Base-by-base conservation (phyloP, 30 jellyfish, hydroid and myxozoan species). In the Mastigias papua region DNA sequence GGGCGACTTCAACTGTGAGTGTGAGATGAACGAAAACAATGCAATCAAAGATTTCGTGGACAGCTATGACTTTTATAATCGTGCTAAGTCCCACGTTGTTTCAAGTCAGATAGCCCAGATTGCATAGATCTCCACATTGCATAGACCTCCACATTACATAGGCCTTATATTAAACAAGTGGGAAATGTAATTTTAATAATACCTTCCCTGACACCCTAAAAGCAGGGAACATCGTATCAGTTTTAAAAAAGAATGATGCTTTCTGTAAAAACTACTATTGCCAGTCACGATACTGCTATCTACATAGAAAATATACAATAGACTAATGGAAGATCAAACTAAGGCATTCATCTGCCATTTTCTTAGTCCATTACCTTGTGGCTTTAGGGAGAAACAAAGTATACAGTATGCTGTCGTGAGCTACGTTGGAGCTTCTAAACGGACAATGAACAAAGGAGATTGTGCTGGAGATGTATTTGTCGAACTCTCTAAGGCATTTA, bases 221-320 rank as follows among this genome's bases (percentile, higher is more conserved):
- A 69, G 60, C 76, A 2, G 80, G 61, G 8, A 61, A 69, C 16
- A 69, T 69, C 22, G 8, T 61, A 0, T 31, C 60, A 4, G 22
- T 69, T 9, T 73, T 11, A 15, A 37, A 73, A 46, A 2, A 73
- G 20, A 49, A 19, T 17, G 71, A 23, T 23, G 58, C 62, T 26
- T 54, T 49, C 62, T 8, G 22, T 11, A 77, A 77, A 73, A 49
- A 77, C 30, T n/a, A 51, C 30, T 50, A 77, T 28, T 4, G 22
- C 88, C 77, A 49, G 51, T 15, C 21, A 49, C 60, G 28, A 22
- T 77, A n/a, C 32, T 77, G 77, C 88, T 77, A 42, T 49, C 88
- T 0, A 16, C 62, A 25, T 77, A 58, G 4, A 49, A 77, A 28
- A 51, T 49, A 37, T 77, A n/a, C 54, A 77, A 77, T 29, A 50